phyloP scores from a whole-genome alignment of 2,113 vertebrate genomes.

The Noctilio leporinus region DNA sequence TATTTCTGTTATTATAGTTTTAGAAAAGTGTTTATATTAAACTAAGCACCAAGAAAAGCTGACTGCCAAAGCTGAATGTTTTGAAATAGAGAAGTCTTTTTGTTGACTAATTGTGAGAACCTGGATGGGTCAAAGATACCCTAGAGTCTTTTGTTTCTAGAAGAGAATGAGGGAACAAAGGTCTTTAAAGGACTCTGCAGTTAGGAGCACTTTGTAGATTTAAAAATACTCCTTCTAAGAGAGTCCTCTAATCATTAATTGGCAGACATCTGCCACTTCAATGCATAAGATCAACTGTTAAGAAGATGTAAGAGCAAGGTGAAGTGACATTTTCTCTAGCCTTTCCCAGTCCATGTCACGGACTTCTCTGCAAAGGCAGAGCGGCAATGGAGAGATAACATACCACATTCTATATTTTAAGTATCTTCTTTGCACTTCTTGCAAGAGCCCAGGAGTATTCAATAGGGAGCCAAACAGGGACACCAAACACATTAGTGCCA shows the following conservation, averaged over 20 bases:
- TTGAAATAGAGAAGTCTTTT: background rate
- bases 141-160: background rate
- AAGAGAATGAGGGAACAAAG: background rate
- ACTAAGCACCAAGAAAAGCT: constrained; percentile 3
- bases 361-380: background rate
- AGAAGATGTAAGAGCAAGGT: background rate
- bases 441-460: background rate
- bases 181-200: background rate
- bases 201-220: background rate
- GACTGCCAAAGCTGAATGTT: background rate
- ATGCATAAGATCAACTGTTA: background rate
- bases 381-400: background rate
- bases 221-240: background rate
- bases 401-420: background rate
- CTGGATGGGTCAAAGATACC: background rate
- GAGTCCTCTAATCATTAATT: background rate
- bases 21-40: background rate
- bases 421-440: background rate
- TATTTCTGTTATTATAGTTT: background rate
- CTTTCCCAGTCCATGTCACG: background rate
- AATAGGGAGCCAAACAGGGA: background rate
- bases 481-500: background rate
- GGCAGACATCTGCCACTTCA: background rate
- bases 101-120: background rate
- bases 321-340: background rate